Evolutionary conservation across 2,797 vertebrate species (phyloP).

Genomic region (Microchirus variegatus): DNA sequence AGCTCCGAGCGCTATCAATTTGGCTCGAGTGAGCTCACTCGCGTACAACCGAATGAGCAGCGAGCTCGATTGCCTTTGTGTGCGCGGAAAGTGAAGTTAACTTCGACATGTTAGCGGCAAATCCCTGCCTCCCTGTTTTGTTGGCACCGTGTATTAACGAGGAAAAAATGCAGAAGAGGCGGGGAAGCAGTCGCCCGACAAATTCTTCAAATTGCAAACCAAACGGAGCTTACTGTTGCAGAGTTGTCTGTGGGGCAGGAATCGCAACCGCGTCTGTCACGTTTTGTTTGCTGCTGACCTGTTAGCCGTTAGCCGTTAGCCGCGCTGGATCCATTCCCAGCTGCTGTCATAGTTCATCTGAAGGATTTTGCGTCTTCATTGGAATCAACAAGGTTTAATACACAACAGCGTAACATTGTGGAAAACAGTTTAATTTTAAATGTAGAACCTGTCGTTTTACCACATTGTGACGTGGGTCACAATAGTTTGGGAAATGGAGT

Average conservation of each 20-base stretch:
- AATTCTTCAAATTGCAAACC: neutral
- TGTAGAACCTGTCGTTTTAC: no score
- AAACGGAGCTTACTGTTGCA: neutral
- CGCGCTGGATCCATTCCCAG: neutral
- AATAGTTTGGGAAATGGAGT: no score
- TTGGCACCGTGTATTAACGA: neutral
- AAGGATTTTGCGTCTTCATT: neutral
- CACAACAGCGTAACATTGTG: no score
- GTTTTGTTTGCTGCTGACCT: no score
- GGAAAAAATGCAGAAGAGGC: neutral
- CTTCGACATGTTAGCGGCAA: conserved; percentile 25
- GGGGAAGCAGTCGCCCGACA: no score
- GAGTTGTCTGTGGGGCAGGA: neutral
- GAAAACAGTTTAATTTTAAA: no score
- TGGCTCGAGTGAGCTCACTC: conserved; percentile 36
- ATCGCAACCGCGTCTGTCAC: no score
- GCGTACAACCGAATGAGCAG: conserved; percentile 13
- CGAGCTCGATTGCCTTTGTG: conserved; percentile 12
- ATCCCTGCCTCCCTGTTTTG: neutral
- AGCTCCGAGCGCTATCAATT: conserved; percentile 47
- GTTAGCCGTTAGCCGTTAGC: no score
- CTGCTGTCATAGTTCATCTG: neutral
- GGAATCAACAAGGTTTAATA: neutral
- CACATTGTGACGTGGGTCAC: no score
- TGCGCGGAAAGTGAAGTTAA: no score